phyloP scores from a whole-genome alignment of 2,113 vertebrate species.

The Turnix velox region DNA sequence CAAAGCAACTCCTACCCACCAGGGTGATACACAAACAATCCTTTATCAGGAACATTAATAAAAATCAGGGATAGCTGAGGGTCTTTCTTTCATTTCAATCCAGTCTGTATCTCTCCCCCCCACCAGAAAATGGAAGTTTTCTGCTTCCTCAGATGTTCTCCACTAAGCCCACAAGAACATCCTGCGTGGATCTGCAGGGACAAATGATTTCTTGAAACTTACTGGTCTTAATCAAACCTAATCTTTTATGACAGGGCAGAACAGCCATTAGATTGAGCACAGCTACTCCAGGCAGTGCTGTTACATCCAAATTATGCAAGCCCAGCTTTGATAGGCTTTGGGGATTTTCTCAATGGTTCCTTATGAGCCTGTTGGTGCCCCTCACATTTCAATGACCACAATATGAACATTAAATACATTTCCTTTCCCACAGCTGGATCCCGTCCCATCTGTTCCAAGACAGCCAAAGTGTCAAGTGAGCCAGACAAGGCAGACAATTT shows the following conservation, averaged over 20 bases:
- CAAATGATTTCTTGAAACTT: background rate
- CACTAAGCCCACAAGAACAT: conserved; percentile 13
- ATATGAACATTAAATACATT: conserved; percentile 29
- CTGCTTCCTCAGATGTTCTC: background rate
- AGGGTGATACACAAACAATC: background rate
- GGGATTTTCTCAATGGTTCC: conserved; percentile 51
- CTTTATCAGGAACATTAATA: background rate
- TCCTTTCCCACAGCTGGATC: conserved; percentile 64
- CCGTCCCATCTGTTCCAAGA: conserved; percentile 51
- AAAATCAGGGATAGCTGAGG: background rate
- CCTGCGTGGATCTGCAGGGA: background rate
- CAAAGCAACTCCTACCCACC: background rate
- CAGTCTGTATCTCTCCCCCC: background rate
- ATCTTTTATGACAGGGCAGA: conserved; percentile 28
- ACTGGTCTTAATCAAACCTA: conserved; percentile 35
- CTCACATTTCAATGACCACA: conserved; percentile 33
- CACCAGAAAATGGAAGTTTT: background rate
- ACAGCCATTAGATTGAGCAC: background rate
- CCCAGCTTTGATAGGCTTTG: conserved; percentile 19
- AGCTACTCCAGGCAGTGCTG: conserved; percentile 29
- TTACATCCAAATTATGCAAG: conserved; percentile 39
- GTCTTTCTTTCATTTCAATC: background rate
- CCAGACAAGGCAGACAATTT: conserved; percentile 50
- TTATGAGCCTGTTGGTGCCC: conserved; percentile 28
- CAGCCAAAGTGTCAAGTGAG: conserved; percentile 52